These are phyloP conservation scores for Iselma pallidipennis DNA, from an alignment of 2,888 invertebrate genomes.

Conservation along the genomic window DNA sequence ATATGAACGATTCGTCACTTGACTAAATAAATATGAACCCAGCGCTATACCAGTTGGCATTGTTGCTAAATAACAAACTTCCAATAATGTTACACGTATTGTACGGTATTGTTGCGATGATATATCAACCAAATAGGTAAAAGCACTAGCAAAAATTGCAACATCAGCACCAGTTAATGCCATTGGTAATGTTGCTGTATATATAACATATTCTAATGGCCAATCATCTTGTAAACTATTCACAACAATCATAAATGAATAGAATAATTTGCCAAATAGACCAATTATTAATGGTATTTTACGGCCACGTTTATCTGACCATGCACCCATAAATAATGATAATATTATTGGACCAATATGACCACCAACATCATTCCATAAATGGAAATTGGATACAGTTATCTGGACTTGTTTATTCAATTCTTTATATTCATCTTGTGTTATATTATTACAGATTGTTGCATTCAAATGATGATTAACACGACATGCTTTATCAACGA, in stretches of 20 bases:
- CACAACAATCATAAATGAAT: conserved; percentile 74
- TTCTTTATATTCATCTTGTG: conserved; percentile 60
- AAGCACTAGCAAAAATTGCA: conserved; percentile 78
- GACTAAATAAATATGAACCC: conserved; percentile 65
- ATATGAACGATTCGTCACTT: conserved; percentile 67
- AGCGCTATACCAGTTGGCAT: conserved; percentile 82
- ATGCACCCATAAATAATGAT: conserved; percentile 79
- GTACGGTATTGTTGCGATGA: conserved; percentile 72
- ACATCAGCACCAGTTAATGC: conserved; percentile 78
- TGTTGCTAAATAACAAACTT: conserved; percentile 79
- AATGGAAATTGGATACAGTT: conserved; percentile 75
- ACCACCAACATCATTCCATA: conserved; percentile 77
- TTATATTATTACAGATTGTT: conserved; percentile 69
- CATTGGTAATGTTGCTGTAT: conserved; percentile 75
- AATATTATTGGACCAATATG: conserved; percentile 75
- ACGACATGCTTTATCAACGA: conserved; percentile 75
- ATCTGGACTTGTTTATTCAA: conserved; percentile 72
- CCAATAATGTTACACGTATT: conserved; percentile 77
- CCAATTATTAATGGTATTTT: conserved; percentile 76
- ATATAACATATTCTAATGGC: conserved; percentile 76
- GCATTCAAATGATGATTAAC: conserved; percentile 72
- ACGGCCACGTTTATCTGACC: conserved; percentile 79
- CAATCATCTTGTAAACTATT: conserved; percentile 64
- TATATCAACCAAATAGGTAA: conserved; percentile 80
- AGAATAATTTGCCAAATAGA: conserved; percentile 72